Base-by-base conservation (phyloP, 2,797 vertebrate genomes). In the Rhinophrynus dorsalis region DNA sequence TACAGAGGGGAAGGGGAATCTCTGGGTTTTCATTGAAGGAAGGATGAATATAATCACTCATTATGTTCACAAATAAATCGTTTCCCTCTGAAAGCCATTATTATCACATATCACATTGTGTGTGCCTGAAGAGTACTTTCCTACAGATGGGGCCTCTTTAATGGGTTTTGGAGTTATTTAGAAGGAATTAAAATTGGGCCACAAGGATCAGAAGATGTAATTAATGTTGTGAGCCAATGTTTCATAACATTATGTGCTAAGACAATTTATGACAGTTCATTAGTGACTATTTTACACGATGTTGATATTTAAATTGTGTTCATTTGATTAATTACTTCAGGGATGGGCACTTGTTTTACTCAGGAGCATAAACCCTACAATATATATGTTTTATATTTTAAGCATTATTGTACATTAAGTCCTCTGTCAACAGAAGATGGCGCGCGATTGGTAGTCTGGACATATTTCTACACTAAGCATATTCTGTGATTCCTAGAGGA, bases 141-240 rank as follows among this genome's bases (percentile, higher is more conserved):
- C 48, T 37, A 6, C 58, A 44, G 58, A 62, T 33, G 48, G 48
- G 21, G 47, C 29, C 50, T 37, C 29, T 26, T n/a, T 62, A 62
- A 70, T 70, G 48, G 50, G 2, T 47, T 62, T 62, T 62, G 38
- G 48, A 62, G 55, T 45, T 42, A 42, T 60, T 60, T 60, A 50
- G 45, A 23, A 12, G 13, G 29, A 15, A 45, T 62, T 56, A 45
- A 57, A 52, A 60, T 44, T 13, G 27, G 67, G 40, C 35, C 27
- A 54, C 15, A 33, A 51, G 47, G 47, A 54, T 55, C 50, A 55
- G 51, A 58, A 60, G 56, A 47, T 70, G 50, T 55, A 55, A 35
- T 44, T 32, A 35, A 7, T 54, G 35, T 0, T 50, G 6, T 1
- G 29, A 35, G 48, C 67, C 50, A 55, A 23, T 54, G 24, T 44